Evolutionary conservation across 2,888 invertebrate genomes (phyloP), one percentile per base, ranked within the genome.

Genomic region (Liposcelis brunnea): DNA sequence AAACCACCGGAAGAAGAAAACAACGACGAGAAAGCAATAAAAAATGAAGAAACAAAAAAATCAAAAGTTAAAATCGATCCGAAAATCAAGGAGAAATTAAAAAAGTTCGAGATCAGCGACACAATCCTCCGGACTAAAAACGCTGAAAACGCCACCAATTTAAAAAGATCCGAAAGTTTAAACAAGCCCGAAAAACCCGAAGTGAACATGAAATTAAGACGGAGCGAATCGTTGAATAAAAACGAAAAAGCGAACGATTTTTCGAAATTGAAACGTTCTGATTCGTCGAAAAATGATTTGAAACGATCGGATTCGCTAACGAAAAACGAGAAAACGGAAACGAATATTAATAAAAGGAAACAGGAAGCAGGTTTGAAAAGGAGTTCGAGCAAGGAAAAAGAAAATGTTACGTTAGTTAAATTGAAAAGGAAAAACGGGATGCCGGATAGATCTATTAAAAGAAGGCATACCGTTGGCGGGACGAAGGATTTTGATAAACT

Each of bases 401-500:
- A 49, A 37, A 49, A 49, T 31, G n/a, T n/a, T n/a, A 46, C 48
- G 54, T 65, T 68, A 53, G 71, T 73, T 44, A 79, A 80, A 59
- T 64, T 78, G 47, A 80, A 81, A 62, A 66, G 80, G 52, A 80
- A 80, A 64, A 80, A 78, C 61, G 80, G 80, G 49, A 77, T 75
- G 77, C 78, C 76, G n/a, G 80, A 80, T 62, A 67, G 80, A 52
- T 82, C 83, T 50, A 84, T 87, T 56, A 87, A 87, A 64, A 73
- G 91, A 36, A 71, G 91, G 21, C 90, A 91, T 66, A 91, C 91
- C 1, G 89, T 91, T 7, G 90, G 90, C 50, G 90, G 91, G 45
- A 84, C 85, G n/a, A 85, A 86, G 64, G 90, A 90, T 64, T 82
- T 76, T 15, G 77, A 77, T 53, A 74, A 76, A 51, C 66, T 75